These are phyloP conservation scores for Sarcophaga variegata DNA, from an alignment of 2,888 invertebrate genomes.

Conservation along the genomic window DNA sequence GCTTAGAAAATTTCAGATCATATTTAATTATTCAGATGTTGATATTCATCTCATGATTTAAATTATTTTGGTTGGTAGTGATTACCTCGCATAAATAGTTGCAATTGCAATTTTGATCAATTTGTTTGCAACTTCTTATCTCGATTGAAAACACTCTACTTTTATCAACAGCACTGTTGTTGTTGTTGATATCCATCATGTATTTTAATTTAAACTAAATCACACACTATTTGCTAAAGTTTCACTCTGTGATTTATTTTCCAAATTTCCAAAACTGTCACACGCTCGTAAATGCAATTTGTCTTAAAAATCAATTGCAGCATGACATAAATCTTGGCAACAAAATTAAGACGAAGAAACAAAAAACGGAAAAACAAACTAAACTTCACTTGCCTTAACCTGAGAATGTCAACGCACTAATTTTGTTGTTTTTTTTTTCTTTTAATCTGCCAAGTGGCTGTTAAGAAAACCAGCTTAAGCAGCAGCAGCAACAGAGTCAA, in stretches of 20 bases:
- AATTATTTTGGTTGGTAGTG: no score
- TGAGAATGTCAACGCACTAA: constrained; percentile 67
- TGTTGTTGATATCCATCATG: background rate
- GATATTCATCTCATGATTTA: no score
- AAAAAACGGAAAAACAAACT: constrained; percentile 11
- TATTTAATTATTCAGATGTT: no score
- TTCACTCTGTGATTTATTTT: constrained; percentile 4
- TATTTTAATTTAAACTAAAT: background rate
- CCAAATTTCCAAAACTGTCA: constrained; percentile 28
- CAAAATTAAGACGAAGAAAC: background rate
- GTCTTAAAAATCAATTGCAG: constrained; percentile 63
- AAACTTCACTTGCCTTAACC: constrained; percentile 46
- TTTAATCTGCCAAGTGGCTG: constrained; percentile 53
- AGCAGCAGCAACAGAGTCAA: constrained; percentile 12
- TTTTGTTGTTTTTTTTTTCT: constrained; percentile 7
- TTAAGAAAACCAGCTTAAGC: constrained; percentile 57
- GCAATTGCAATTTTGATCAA: no score
- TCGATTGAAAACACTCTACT: no score
- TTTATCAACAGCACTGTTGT: background rate
- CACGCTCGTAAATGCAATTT: constrained; percentile 56
- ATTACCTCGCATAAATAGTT: no score
- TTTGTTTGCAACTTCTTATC: no score
- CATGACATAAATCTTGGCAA: constrained; percentile 63
- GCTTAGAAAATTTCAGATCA: no score
- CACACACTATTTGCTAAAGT: background rate